Base-by-base conservation (phyloP, 1,140 invertebrate species). In the Subanguina moxae region DNA sequence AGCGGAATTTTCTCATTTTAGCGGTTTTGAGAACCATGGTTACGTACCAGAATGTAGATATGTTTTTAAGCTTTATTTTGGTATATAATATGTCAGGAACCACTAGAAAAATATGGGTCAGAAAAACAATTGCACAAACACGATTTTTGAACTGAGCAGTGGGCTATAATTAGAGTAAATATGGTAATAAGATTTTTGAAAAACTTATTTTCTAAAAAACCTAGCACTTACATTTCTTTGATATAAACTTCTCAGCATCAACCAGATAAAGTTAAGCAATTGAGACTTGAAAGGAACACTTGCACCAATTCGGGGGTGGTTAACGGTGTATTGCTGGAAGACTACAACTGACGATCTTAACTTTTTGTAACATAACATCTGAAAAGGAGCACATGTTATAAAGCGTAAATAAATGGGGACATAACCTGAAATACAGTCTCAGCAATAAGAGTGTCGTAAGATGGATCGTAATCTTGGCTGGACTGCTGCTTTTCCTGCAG, bases 311-410 rank as follows among this genome's bases (percentile, higher is more conserved):
- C n/a, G 11, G 11, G 43, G 43, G n/a, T 45, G 43, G 11, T n/a
- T n/a, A n/a, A 11, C n/a, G 43, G 43, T 45, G 43, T 45, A 45
- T 45, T 45, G 11, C n/a, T 45, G 43, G 43, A 45, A 45, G 11
- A 45, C 43, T 13, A 45, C n/a, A 13, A 45, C n/a, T 13, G 43
- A 11, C 11, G 43, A 45, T n/a, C n/a, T 45, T n/a, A 45, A 45
- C 43, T 45, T 45, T n/a, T 45, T 45, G n/a, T 45, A 45, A n/a
- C 43, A 45, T n/a, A 45, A 45, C n/a, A 45, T 45, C 43, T 45
- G 43, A 13, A 45, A 45, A n/a, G 43, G 43, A 45, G 11, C 43
- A 45, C n/a, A 45, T 13, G 11, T 11, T 45, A n/a, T 45, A 45
- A 11, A 45, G 11, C 43, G n/a, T 13, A 13, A 13, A 45, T 13